phyloP scores from a whole-genome alignment of 1,140 invertebrate species.

The Drosophila mauritiana region DNA sequence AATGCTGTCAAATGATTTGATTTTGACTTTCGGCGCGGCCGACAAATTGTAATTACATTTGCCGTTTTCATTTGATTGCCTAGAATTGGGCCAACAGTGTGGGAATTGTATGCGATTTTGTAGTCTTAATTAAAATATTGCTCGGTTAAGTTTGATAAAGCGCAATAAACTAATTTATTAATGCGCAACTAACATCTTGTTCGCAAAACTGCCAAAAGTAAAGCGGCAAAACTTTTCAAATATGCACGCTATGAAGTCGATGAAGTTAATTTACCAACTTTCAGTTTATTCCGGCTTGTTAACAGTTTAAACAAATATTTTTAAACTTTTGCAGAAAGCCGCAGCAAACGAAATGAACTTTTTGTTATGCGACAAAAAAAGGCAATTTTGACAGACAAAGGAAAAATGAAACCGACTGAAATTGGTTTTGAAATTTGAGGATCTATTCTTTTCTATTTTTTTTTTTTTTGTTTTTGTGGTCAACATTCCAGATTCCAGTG shows the following conservation, averaged over 20 bases:
- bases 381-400: constrained; percentile 14
- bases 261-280: neutral
- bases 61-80: constrained; percentile 12
- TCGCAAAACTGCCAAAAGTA: neutral
- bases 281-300: neutral
- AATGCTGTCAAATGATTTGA: constrained; percentile 43
- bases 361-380: constrained; percentile 19
- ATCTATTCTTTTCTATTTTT: constrained; percentile 6
- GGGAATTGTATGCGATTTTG: neutral
- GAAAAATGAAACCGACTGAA: constrained; percentile 1
- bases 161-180: neutral
- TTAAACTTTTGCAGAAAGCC: constrained; percentile 13
- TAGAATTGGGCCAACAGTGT: neutral
- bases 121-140: neutral
- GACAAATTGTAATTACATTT: constrained; percentile 23
- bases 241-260: neutral
- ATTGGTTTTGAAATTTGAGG: constrained; percentile 11
- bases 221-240: neutral
- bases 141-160: neutral
- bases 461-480: neutral
- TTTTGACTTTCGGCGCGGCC: constrained; percentile 13
- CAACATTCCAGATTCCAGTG: constrained; percentile 10
- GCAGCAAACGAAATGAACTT: constrained; percentile 25
- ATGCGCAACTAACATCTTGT: neutral
- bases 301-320: constrained; percentile 11